Base-by-base conservation (phyloP, 2,888 invertebrate species). In the Drosophila phalerata region DNA sequence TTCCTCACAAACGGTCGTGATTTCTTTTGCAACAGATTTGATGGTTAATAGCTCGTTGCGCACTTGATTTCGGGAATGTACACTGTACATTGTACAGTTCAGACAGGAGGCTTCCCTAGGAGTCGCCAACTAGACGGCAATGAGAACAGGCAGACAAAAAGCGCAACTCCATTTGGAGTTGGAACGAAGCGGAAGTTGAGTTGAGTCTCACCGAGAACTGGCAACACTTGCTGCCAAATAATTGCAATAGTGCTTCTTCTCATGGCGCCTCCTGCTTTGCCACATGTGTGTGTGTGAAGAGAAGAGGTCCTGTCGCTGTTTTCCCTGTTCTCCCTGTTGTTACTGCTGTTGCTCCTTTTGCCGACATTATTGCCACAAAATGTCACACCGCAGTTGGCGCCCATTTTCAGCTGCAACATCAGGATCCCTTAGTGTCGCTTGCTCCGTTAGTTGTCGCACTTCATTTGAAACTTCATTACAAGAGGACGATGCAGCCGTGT, bases 391-490 rank as follows among this genome's bases (percentile, higher is more conserved):
- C 83, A 85, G 83, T 87, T 85, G 87, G 75, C 79, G 76, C 62
- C 58, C 55, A 48, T 48, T 57, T 61, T 34, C 52, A 37, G 73
- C 43, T 22, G 51, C 51, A 28, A 51, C 57, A 28, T 45, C 47
- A 30, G 74, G 32, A 47, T 60, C 64, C 68, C 65, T 80, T 84
- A 53, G 57, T 78, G 61, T 65, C 55, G 67, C 70, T 51, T 66
- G 71, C 71, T 81, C 34, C 79, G 87, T 81, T 86, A 78, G 87
- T 87, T 88, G 88, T 88, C 85, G 85, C 88, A 88, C 88, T 88
- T 88, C 86, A 88, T 83, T 84, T 88, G 67, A 88, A 84, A 84
- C 88, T 84, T 88, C 88, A 84, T 88, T 88, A 83, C 80, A 83
- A 43, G 69, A 66, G 66, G 51, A 70, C 67, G 73, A 28, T 51